phyloP scores from a whole-genome alignment of 2,797 vertebrate genomes.

The Gymnoscopelus braueri region DNA sequence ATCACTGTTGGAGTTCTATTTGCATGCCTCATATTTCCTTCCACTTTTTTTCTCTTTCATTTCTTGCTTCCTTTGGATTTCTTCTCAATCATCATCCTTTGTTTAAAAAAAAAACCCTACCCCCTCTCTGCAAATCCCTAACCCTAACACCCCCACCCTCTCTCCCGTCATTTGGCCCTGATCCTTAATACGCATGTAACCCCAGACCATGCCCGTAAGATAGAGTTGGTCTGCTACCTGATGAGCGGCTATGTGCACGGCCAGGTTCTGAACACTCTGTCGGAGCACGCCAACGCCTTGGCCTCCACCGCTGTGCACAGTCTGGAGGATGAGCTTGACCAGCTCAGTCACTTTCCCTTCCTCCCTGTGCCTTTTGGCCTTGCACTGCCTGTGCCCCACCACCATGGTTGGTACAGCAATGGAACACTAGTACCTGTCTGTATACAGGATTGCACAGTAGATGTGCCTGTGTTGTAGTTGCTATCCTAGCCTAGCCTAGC shows the following conservation, averaged over 20 bases:
- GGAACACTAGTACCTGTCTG: conserved; percentile 24
- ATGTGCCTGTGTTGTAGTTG: conserved; percentile 38
- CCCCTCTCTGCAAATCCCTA: conserved; percentile 55
- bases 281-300: conserved; percentile 90
- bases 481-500: conserved; percentile 37
- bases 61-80: conserved; percentile 66
- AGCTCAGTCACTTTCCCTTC: conserved; percentile 89
- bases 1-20: conserved; percentile 44
- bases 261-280: conserved; percentile 89
- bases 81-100: conserved; percentile 29
- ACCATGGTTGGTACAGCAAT: conserved; percentile 90
- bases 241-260: conserved; percentile 90
- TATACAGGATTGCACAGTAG: conserved; percentile 23
- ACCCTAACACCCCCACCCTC: conserved; percentile 24
- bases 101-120: conserved; percentile 45
- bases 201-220: conserved; percentile 92
- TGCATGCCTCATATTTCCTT: conserved; percentile 65
- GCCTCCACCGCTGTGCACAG: conserved; percentile 88
- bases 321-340: conserved; percentile 89
- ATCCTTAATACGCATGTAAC: conserved; percentile 46
- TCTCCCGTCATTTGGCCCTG: conserved; percentile 17
- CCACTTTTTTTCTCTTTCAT: conserved; percentile 55
- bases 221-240: conserved; percentile 91
- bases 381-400: conserved; percentile 85
- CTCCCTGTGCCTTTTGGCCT: conserved; percentile 85